Conservation (phyloP, 2,888 invertebrate species). For the Drosophila imparisetae region DNA sequence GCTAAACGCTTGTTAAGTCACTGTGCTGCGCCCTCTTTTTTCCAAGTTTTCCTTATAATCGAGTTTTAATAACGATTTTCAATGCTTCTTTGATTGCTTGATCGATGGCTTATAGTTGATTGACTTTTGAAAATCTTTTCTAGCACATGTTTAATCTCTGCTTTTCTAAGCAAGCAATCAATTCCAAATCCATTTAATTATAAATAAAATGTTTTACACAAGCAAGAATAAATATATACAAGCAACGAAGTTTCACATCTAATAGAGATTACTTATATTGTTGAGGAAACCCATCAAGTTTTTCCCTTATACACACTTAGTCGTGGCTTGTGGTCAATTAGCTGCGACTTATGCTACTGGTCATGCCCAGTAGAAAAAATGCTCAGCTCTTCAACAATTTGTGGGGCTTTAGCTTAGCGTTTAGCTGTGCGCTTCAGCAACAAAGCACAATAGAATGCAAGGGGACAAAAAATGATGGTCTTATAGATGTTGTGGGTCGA, state of each 20-base stretch:
- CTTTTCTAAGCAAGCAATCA: not conserved
- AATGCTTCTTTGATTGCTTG: not conserved
- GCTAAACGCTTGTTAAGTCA: constrained; percentile 24
- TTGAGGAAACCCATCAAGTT: not conserved
- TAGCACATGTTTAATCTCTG: not conserved
- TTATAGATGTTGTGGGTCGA: constrained; percentile 11
- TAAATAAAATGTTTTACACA: not conserved
- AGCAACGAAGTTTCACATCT: not conserved
- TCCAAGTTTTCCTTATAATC: not conserved
- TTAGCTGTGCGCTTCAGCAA: constrained; percentile 18
- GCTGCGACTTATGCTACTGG: constrained; percentile 22
- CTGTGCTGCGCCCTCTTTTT: not conserved
- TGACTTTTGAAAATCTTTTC: not conserved
- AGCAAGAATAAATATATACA: not conserved
- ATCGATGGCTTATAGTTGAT: not conserved
- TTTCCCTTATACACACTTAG: not conserved
- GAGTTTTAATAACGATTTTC: not conserved
- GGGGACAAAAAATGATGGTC: not conserved
- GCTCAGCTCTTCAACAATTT: constrained; percentile 19
- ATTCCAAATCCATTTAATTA: not conserved
- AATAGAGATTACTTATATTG: constrained; percentile 5
- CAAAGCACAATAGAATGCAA: constrained; percentile 12
- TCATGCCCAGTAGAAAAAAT: not conserved
- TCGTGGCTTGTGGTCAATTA: constrained; percentile 49
- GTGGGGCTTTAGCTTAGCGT: constrained; percentile 27